Evolutionary conservation across 2,888 invertebrate genomes (phyloP).

Genomic region (Dryadula phaetusa): DNA sequence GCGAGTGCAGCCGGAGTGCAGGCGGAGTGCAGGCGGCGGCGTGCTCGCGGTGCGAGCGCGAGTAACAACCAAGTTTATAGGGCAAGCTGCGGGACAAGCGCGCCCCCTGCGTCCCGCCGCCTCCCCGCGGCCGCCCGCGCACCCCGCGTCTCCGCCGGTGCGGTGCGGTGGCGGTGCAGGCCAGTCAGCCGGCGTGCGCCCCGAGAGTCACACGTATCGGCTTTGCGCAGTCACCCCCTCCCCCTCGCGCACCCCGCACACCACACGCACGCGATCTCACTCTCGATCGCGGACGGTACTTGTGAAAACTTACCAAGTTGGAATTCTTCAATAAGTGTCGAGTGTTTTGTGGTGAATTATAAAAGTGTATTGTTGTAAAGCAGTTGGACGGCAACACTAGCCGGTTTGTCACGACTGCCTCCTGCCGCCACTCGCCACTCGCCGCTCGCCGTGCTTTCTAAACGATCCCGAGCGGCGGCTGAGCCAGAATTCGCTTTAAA

Average conservation of each 20-base stretch:
- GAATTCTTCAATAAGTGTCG: constrained; percentile 50
- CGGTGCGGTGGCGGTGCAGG: constrained; percentile 36
- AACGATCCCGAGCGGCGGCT: constrained; percentile 57
- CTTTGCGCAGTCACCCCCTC: not conserved
- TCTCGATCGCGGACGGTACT: constrained; percentile 53
- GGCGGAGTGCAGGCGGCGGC: too few relatives aligned
- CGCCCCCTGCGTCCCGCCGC: constrained; percentile 48
- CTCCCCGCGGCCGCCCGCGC: constrained; percentile 44
- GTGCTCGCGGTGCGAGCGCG: constrained; percentile 66
- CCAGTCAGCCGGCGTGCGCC: constrained; percentile 55
- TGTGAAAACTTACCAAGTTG: constrained; percentile 49
- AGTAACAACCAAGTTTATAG: constrained; percentile 73
- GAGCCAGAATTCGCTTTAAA: constrained; percentile 38
- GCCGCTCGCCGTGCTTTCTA: constrained; percentile 59
- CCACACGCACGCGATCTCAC: constrained; percentile 55
- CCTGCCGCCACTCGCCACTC: constrained; percentile 52
- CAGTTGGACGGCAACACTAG: constrained; percentile 64
- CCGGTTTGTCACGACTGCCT: constrained; percentile 57
- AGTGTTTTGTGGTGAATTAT: constrained; percentile 48
- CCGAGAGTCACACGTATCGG: constrained; percentile 31
- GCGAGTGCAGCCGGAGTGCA: constrained; percentile 50
- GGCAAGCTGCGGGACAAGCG: constrained; percentile 63
- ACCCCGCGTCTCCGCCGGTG: constrained; percentile 40
- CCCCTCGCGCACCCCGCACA: constrained; percentile 55
- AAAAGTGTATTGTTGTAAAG: constrained; percentile 59